phyloP scores from a whole-genome alignment of 1,140 invertebrate genomes.

The Myzus persicae region DNA sequence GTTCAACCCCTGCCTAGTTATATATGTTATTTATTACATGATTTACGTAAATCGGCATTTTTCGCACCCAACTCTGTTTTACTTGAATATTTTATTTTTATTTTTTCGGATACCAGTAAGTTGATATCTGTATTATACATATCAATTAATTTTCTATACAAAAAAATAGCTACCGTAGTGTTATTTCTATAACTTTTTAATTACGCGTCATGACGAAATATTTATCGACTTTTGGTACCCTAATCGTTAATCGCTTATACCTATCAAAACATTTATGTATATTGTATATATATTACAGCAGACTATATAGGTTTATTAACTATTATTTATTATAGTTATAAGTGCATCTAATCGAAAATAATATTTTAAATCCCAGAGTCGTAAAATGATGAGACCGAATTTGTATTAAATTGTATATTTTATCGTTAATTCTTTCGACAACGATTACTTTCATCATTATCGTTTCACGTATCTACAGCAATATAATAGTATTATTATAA shows the following conservation, averaged over 20 bases:
- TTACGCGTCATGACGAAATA: neutral
- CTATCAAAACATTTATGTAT: too few species aligned
- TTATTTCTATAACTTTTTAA: neutral
- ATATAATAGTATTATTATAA: neutral
- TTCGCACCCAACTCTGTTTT: neutral
- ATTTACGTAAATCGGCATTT: neutral
- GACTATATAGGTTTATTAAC: neutral
- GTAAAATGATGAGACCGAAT: neutral
- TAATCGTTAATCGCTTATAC: neutral
- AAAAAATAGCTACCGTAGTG: too few species aligned
- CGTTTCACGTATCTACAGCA: neutral
- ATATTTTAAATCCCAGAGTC: neutral
- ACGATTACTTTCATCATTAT: neutral
- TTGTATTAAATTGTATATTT: neutral
- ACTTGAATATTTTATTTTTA: neutral
- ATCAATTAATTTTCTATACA: too few species aligned
- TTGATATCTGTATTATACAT: too few species aligned
- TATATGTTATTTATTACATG: too few species aligned
- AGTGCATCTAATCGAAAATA: neutral
- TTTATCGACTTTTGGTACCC: neutral
- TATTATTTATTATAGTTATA: neutral
- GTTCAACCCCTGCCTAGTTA: neutral
- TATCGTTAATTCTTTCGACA: neutral
- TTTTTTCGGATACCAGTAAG: too few species aligned
- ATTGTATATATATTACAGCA: too few species aligned